Evolutionary conservation across 2,797 vertebrate genomes (phyloP).

Genomic region (Phyllotis vaccarum): DNA sequence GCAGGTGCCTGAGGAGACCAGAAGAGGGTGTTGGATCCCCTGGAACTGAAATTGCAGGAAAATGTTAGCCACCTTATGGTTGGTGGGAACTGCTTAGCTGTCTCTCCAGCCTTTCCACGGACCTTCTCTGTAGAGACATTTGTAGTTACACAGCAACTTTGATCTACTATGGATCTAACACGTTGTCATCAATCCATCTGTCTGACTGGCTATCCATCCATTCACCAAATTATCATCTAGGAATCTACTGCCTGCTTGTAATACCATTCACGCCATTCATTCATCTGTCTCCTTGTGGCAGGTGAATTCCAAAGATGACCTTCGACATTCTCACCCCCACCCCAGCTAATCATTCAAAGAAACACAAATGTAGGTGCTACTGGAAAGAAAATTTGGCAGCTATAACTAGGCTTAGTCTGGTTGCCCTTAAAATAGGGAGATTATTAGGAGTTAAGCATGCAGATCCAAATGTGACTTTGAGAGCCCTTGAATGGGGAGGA

Average conservation of each 20-base stretch:
- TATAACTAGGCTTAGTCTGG: not conserved
- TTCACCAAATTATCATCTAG: not conserved
- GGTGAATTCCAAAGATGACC: conserved; percentile 9
- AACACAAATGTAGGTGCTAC: not conserved
- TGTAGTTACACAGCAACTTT: not conserved
- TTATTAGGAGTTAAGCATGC: not conserved
- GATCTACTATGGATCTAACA: not conserved
- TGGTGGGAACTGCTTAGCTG: not conserved
- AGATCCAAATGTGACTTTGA: not conserved
- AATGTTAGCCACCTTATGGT: not conserved
- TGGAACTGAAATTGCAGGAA: not conserved
- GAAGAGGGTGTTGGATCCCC: not conserved
- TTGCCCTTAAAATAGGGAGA: conserved; percentile 37
- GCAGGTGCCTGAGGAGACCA: not conserved
- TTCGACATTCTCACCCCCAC: not conserved
- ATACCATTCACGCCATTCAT: not conserved
- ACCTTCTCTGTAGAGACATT: not conserved
- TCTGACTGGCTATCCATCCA: not conserved
- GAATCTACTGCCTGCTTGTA: not conserved
- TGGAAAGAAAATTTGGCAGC: not conserved
- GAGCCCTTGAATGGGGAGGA: not conserved
- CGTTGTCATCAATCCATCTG: not conserved
- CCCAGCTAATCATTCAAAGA: not conserved
- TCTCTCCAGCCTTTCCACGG: not conserved
- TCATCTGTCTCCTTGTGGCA: not conserved